Base-by-base conservation (phyloP, 2,113 vertebrate species). In the Callospermophilus lateralis region DNA sequence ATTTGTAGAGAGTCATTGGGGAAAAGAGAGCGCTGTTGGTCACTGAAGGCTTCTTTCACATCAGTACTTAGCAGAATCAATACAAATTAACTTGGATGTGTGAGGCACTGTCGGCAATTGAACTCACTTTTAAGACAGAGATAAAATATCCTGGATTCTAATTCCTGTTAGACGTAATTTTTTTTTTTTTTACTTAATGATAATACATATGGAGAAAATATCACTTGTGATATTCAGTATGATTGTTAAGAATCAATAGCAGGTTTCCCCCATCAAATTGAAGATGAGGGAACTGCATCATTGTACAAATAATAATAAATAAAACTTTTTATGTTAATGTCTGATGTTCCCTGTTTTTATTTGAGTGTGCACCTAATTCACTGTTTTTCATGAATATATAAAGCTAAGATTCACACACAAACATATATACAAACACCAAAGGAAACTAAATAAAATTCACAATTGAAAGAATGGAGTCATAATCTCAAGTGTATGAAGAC, bases 1-100 rank as follows among this genome's bases (percentile, higher is more conserved):
- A 98, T 98, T 98, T 98, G 98, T 88, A 97, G 98, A 4, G 37
- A 97, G 94, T 81, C 98, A 34, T 0, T 55, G 97, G 98, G 98
- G 98, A 97, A 55, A 84, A 92, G 76, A 98, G 90, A 98, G 97
- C 88, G 79, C 96, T 96, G 0, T 37, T 93, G 88, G 95, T 90
- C 97, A 92, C 11, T 3, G 90, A 95, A 97, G 96, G 51, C 81
- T 97, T 80, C 94, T 97, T 97, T 98, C 95, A 53, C 87, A 11
- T 17, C 97, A 96, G 96, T 98, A 93, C 97, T 98, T 97, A 98
- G 96, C 5, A 3, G 93, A 94, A 97, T 94, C 94, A 2, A 77
- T 88, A 97, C 34, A 6, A 80, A 92, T 98, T 98, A 97, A 97
- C 90, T 19, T 2, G 0, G 84, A 79, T 65, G 95, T 93, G 17